Evolutionary conservation across 2,888 invertebrate genomes (phyloP).

Genomic region (Clusia tigrina): DNA sequence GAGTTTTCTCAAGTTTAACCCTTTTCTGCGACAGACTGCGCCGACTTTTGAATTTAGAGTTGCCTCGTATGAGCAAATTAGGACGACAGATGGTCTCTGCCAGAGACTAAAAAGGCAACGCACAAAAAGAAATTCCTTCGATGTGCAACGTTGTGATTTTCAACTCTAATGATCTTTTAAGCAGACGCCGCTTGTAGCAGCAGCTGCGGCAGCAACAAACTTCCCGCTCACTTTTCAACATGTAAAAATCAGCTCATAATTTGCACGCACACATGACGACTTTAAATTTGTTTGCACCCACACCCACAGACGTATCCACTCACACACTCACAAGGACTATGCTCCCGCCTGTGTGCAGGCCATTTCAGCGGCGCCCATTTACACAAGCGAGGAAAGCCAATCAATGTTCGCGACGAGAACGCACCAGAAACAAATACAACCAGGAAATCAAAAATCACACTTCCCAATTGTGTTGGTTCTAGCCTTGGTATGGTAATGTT

Average conservation of each 20-base stretch:
- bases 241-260: too few species aligned
- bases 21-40: background rate
- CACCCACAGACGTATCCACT: too few species aligned
- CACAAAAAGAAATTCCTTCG: background rate
- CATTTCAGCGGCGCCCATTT: too few species aligned
- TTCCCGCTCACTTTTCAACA: background rate
- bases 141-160: background rate
- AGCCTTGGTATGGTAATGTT: background rate
- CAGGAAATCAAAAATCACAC: background rate
- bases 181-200: conserved; percentile 4
- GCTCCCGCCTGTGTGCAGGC: too few species aligned
- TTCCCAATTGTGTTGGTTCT: background rate
- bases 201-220: conserved; percentile 11
- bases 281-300: background rate
- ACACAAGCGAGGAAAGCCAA: too few species aligned
- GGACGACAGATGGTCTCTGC: conserved; percentile 1
- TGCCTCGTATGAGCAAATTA: background rate
- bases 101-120: too few species aligned
- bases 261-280: background rate
- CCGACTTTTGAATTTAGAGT: background rate
- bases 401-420: background rate
- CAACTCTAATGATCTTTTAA: conserved; percentile 13
- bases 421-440: background rate
- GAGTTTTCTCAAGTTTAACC: conserved; percentile 8
- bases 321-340: too few species aligned